phyloP scores from a whole-genome alignment of 2,888 invertebrate genomes.

The Clistopyga incitator region DNA sequence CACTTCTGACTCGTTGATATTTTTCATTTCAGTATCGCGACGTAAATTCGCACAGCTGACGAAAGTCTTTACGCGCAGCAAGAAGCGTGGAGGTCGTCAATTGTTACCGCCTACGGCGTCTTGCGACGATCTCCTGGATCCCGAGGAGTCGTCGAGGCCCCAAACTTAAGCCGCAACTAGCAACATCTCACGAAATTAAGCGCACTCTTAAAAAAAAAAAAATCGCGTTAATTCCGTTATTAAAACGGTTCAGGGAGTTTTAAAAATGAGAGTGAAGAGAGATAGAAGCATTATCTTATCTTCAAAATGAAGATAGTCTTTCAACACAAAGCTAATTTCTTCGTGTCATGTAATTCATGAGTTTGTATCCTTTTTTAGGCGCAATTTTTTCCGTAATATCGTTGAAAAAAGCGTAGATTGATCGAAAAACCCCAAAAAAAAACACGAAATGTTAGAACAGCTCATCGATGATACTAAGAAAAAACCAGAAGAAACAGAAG shows the following conservation, averaged over 20 bases:
- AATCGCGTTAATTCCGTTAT: slow-evolving; percentile 33
- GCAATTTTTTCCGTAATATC: slow-evolving; percentile 46
- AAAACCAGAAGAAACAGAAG: slow-evolving; percentile 26
- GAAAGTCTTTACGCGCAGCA: slow-evolving; percentile 89
- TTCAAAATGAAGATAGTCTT: slow-evolving; percentile 29
- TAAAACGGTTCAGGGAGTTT: slow-evolving; percentile 36
- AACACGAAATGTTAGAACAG: background rate
- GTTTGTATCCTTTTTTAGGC: slow-evolving; percentile 38
- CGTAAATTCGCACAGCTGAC: slow-evolving; percentile 93
- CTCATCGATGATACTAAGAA: slow-evolving; percentile 29
- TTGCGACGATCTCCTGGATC: slow-evolving; percentile 82
- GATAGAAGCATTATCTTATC: background rate
- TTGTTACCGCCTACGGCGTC: slow-evolving; percentile 82
- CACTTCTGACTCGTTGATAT: slow-evolving; percentile 9
- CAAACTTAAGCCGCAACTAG: slow-evolving; percentile 72
- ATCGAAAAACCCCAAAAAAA: slow-evolving; percentile 9
- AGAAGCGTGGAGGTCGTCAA: slow-evolving; percentile 81
- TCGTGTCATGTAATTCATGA: slow-evolving; percentile 46
- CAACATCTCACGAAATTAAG: slow-evolving; percentile 32
- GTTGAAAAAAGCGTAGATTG: slow-evolving; percentile 36
- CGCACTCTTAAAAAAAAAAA: slow-evolving; percentile 52
- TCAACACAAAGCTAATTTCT: slow-evolving; percentile 42
- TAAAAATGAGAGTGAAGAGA: slow-evolving; percentile 22
- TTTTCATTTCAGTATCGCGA: slow-evolving; percentile 87
- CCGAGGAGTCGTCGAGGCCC: slow-evolving; percentile 81